Base-by-base conservation (phyloP, 2,888 invertebrate genomes). In the Flexamia atlantica region DNA sequence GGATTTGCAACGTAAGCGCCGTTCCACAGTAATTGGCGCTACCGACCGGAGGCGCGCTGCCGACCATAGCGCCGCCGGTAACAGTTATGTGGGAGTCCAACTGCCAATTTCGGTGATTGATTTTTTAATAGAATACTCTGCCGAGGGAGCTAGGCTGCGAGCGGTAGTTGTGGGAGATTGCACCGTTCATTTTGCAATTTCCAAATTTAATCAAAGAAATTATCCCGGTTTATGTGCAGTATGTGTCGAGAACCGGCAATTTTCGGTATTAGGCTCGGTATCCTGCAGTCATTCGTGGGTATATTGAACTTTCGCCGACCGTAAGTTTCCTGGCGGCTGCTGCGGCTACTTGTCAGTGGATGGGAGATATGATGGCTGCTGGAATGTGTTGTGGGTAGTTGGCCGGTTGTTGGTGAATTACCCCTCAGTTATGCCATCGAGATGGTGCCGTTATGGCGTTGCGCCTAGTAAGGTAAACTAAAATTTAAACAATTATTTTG, bases 131-230 rank as follows among this genome's bases (percentile, higher is more conserved):
- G 76, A 76, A 76, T 76, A 28, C 76, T 50, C 76, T 42, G 76
- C 46, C 76, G 40, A 40, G 72, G n/a, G 42, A 40, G 40, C 68
- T 32, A 42, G 42, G 7, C 50, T 36, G 36, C 36, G 72, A 72
- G 42, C 14, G 42, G 72, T 20, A 72, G 72, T 72, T 20, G 72
- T 72, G 36, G 72, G 40, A 76, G 50, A 76, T 76, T 76, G 76
- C 76, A 28, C 76, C 76, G 46, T 76, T 76, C 76, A 76, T 76
- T 76, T 76, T 28, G 76, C 76, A 76, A 76, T 76, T 76, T 76
- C 76, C 76, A 46, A 76, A 76, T 46, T 76, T 76, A 76, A 76
- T 76, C 76, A 76, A 42, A 46, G 42, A 76, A 28, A 42, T 76
- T 46, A 40, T 76, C 76, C 50, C 76, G 42, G 76, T 50, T 42